Evolutionary conservation across 2,888 invertebrate genomes (phyloP).

Genomic region (Diarsia rubi): DNA sequence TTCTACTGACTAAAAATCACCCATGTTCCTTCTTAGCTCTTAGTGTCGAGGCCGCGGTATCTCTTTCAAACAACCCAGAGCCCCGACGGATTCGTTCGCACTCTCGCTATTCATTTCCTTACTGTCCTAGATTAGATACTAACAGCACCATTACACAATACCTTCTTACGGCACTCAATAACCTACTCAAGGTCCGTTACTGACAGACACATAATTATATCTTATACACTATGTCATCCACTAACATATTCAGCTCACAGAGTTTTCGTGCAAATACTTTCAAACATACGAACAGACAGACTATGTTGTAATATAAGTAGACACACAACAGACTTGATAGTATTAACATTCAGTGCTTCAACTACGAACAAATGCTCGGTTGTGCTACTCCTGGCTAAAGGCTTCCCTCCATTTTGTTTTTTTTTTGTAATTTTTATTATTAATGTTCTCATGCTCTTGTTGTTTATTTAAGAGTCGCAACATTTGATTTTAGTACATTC

Average conservation of each 20-base stretch:
- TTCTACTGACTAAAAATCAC: too few species aligned
- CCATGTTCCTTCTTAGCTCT: too few species aligned
- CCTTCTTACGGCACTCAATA: background rate
- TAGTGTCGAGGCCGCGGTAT: too few species aligned
- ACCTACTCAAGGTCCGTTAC: background rate
- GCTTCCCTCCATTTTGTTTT: too few species aligned
- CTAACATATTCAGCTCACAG: conserved; percentile 8
- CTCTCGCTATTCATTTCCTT: background rate
- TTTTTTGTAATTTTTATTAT: too few species aligned
- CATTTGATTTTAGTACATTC: too few species aligned
- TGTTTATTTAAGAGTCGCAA: too few species aligned
- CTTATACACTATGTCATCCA: background rate
- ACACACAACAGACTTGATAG: background rate
- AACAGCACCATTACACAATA: background rate
- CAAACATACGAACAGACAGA: conserved; percentile 20
- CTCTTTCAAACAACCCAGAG: too few species aligned
- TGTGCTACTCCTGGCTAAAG: too few species aligned
- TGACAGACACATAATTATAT: background rate
- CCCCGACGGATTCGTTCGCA: too few species aligned
- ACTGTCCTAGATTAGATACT: background rate
- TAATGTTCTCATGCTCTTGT: too few species aligned
- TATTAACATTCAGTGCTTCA: background rate
- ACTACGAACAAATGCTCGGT: background rate
- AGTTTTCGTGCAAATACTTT: conserved; percentile 31
- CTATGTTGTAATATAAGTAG: conserved; percentile 12